These are phyloP conservation scores for Nemapogon koenigi DNA, from an alignment of 2,888 invertebrate species.

Conservation along the genomic window DNA sequence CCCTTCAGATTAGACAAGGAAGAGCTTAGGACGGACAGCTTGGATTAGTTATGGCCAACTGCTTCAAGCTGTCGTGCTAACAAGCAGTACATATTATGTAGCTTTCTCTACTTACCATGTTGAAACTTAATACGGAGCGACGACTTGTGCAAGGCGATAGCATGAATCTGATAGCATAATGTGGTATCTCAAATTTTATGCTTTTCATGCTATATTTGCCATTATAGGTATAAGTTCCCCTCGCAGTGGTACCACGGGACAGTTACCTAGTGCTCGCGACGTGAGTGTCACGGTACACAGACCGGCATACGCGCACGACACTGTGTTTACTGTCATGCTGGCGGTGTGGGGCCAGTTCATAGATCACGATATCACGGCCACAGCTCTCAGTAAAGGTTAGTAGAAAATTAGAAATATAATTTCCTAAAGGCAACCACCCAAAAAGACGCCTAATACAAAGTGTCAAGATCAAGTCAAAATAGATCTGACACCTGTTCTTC, in stretches of 20 bases:
- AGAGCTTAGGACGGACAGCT: no score
- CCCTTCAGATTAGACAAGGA: no score
- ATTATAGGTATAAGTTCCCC: slow-evolving; percentile 69
- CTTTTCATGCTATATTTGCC: neutral
- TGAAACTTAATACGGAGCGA: no score
- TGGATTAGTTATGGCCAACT: no score
- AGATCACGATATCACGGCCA: slow-evolving; percentile 87
- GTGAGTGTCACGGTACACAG: slow-evolving; percentile 78
- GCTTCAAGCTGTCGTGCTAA: no score
- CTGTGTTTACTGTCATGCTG: slow-evolving; percentile 80
- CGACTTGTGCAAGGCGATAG: neutral
- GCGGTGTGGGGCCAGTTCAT: slow-evolving; percentile 90
- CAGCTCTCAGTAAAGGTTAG: slow-evolving; percentile 78
- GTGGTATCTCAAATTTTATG: neutral
- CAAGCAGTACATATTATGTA: no score
- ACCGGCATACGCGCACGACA: slow-evolving; percentile 75
- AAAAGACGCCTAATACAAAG: no score
- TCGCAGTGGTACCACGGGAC: slow-evolving; percentile 57
- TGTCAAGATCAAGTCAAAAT: no score
- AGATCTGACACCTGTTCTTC: no score
- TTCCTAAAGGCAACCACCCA: no score
- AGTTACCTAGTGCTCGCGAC: slow-evolving; percentile 76
- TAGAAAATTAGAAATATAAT: no score
- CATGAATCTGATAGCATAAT: neutral
- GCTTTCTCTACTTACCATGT: no score